Percentiles rank a stretch among this genome's conserved stretches.
Evolutionary conservation across 2,113 vertebrate species (phyloP).

Genomic region (Pyrgilauda ruficollis): DNA sequence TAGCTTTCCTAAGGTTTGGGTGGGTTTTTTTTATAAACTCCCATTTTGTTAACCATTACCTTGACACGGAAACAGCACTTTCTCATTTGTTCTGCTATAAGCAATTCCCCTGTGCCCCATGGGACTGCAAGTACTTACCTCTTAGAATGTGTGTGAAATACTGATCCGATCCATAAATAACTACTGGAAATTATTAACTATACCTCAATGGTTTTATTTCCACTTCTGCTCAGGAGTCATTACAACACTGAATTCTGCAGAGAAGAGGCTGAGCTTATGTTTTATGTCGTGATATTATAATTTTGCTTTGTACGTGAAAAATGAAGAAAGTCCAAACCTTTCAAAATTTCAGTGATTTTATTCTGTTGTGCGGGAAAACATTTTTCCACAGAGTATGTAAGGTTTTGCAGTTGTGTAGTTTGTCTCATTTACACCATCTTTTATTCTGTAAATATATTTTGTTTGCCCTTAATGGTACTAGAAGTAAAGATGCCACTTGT

Average conservation of each 20-base stretch:
- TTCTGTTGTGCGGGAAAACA: neutral
- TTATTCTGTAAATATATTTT: neutral
- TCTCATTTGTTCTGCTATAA: neutral
- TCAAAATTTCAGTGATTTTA: neutral
- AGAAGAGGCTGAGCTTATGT: neutral
- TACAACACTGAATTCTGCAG: neutral
- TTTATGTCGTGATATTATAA: neutral
- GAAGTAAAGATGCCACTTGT: neutral
- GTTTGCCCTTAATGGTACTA: neutral
- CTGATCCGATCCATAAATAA: neutral
- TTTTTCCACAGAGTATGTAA: neutral
- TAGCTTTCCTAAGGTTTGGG: neutral
- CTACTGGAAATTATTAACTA: neutral
- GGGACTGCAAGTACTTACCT: neutral
- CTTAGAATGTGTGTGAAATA: neutral
- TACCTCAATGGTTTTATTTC: neutral
- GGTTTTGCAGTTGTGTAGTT: neutral
- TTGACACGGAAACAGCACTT: neutral
- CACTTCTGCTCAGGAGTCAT: neutral
- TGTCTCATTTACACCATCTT: neutral
- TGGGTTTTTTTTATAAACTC: neutral
- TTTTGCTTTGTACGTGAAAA: rapidly evolving
- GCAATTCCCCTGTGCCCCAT: neutral
- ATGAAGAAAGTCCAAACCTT: neutral
- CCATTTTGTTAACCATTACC: constrained; percentile 30